A percentile compares a stretch with the other conserved stretches of the same genome.
phyloP scores from a whole-genome alignment of 1,140 invertebrate species.

The Diorhabda elongata region DNA sequence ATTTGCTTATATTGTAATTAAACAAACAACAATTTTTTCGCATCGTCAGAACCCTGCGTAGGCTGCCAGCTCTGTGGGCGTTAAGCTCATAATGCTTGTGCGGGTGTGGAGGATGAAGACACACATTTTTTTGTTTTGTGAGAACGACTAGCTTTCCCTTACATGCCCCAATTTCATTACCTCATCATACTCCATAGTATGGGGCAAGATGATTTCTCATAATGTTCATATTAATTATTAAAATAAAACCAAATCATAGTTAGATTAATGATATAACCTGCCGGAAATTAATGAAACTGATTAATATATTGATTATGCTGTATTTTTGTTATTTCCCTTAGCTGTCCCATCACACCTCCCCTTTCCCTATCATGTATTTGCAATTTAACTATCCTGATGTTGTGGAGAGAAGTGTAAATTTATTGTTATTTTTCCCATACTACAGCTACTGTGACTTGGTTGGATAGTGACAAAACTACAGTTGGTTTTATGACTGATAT shows the following conservation, averaged over 20 bases:
- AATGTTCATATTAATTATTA: not conserved
- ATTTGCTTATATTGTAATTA: constrained; percentile 12
- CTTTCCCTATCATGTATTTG: too few relatives aligned
- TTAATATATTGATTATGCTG: not conserved
- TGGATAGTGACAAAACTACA: too few relatives aligned
- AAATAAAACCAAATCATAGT: too few relatives aligned
- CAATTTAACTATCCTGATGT: too few relatives aligned
- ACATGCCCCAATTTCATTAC: not conserved
- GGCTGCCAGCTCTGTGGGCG: not conserved
- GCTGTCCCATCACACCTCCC: not conserved
- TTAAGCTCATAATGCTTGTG: too few relatives aligned
- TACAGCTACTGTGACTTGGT: too few relatives aligned
- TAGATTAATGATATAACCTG: not conserved
- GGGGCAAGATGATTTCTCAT: not conserved
- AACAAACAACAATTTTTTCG: not conserved
- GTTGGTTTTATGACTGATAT: too few relatives aligned
- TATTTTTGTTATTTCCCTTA: not conserved
- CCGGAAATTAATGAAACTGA: not conserved
- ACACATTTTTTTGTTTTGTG: not conserved
- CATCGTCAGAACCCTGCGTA: not conserved
- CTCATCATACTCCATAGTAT: not conserved
- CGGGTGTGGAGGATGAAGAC: too few relatives aligned
- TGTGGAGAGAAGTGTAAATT: too few relatives aligned
- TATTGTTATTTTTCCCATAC: too few relatives aligned
- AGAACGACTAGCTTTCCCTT: not conserved